Evolutionary conservation across 1,140 invertebrate genomes (phyloP), one percentile per base, ranked within the genome.

Genomic region (Aphidius ervi): DNA sequence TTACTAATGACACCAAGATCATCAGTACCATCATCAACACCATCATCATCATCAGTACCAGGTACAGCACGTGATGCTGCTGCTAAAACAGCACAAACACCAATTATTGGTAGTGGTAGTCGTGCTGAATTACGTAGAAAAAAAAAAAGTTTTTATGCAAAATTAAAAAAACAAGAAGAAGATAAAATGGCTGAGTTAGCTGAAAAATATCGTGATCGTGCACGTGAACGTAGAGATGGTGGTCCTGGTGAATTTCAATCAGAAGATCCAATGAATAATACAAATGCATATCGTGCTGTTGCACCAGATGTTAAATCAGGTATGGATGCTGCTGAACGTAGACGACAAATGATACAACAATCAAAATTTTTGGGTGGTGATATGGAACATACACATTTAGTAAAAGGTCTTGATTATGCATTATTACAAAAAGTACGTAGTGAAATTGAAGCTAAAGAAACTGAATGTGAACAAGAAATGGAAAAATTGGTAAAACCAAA

Each of bases 291-390:
- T 72, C 82, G 92, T 70, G 95, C 97, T 42, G 95, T 99, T 1
- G 96, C 95, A 1, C 95, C 95, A 2, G 95, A 98, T 81, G 74
- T 94, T 7, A 97, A 97, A 75, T 93, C 93, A 46, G 90, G 91
- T 53, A 85, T 95, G 72, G 95, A 98, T 83, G 94, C 94, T 41
- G 96, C 96, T n/a, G 95, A 98, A 79, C 83, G 95, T 49, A 83
- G 97, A 46, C 86, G 94, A 43, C 93, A 98, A 74, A 88, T 97
- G 82, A 99, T 99, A 74, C 94, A 99, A 78, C 96, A 99, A 78
- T 99, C 97, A 0, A 99, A 99, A 82, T 99, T 96, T 81, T 92
- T 99, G 81, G 98, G 98, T 75, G 98, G 98, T 87, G 98, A 99
- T 78, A 98, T 99, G 91, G 96, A 99, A 68, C 97, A 99, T 72